phyloP scores from a whole-genome alignment of 2,797 vertebrate genomes.

The Molossus molossus region DNA sequence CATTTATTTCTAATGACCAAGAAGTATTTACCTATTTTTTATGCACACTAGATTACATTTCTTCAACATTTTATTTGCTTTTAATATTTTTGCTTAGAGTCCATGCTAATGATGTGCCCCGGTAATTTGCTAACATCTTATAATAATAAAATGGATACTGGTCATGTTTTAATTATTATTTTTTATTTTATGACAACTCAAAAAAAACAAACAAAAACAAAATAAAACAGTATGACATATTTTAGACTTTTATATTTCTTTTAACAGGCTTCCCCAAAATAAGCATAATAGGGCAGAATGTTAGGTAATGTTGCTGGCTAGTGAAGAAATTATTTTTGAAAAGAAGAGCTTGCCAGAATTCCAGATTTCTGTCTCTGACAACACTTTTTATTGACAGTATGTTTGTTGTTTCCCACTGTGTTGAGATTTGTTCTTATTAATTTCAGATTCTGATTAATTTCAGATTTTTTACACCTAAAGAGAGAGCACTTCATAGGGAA shows the following conservation, averaged over 20 bases:
- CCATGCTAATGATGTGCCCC: neutral
- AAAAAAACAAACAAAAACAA: too few relatives aligned
- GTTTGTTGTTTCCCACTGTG: neutral
- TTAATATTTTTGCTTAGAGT: neutral
- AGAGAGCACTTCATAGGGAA: neutral
- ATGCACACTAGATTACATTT: conserved; percentile 6
- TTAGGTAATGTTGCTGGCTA: conserved; percentile 25
- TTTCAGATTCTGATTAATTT: too few relatives aligned
- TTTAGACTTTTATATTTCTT: conserved; percentile 48
- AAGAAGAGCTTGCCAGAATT: conserved; percentile 4
- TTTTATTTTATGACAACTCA: neutral
- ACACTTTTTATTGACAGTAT: too few relatives aligned
- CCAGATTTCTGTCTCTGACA: conserved; percentile 49
- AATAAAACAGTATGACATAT: neutral
- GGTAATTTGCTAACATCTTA: neutral
- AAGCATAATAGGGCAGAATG: neutral
- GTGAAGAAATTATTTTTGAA: neutral
- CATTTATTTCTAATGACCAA: neutral
- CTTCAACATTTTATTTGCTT: neutral
- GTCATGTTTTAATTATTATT: neutral
- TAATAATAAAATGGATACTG: neutral
- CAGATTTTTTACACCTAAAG: neutral
- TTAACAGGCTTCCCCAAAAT: neutral
- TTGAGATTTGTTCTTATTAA: neutral
- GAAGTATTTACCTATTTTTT: neutral